These are phyloP conservation scores for Pterobdella sp. DNA, from an alignment of 2,888 invertebrate species.

Conservation along the genomic window DNA sequence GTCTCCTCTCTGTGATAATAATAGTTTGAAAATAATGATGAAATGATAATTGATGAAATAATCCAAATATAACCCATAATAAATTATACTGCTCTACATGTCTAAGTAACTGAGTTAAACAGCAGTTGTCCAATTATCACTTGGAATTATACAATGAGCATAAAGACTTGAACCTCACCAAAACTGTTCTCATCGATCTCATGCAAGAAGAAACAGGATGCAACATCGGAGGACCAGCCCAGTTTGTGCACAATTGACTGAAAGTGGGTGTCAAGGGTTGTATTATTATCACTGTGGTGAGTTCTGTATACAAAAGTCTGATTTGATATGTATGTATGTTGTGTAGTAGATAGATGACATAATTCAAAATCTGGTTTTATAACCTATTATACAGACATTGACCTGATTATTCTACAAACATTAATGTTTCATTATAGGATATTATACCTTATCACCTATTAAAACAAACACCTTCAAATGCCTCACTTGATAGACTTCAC, in stretches of 20 bases:
- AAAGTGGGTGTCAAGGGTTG: too few relatives aligned
- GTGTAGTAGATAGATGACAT: too few relatives aligned
- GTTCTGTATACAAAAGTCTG: too few relatives aligned
- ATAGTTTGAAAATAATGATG: slow-evolving; percentile 41
- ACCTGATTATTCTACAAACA: too few relatives aligned
- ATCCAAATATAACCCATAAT: background rate
- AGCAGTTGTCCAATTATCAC: slow-evolving; percentile 13
- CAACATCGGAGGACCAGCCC: slow-evolving; percentile 68
- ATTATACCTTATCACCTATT: too few relatives aligned
- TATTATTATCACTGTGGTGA: too few relatives aligned
- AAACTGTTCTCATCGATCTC: slow-evolving; percentile 95
- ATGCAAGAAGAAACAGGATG: slow-evolving; percentile 87
- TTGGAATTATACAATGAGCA: slow-evolving; percentile 22
- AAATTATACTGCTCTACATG: too few relatives aligned
- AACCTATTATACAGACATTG: too few relatives aligned
- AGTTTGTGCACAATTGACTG: slow-evolving; percentile 76
- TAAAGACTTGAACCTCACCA: slow-evolving; percentile 58
- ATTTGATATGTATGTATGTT: too few relatives aligned
- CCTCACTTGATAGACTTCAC: slow-evolving; percentile 67
- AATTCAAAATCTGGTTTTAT: too few relatives aligned
- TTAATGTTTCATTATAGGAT: too few relatives aligned
- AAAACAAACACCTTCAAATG: background rate
- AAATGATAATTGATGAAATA: background rate
- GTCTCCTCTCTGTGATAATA: slow-evolving; percentile 67
- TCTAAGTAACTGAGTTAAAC: too few relatives aligned